These are phyloP conservation scores for Pyrrhosoma nymphula DNA, from an alignment of 2,888 invertebrate genomes.

Conservation along the genomic window DNA sequence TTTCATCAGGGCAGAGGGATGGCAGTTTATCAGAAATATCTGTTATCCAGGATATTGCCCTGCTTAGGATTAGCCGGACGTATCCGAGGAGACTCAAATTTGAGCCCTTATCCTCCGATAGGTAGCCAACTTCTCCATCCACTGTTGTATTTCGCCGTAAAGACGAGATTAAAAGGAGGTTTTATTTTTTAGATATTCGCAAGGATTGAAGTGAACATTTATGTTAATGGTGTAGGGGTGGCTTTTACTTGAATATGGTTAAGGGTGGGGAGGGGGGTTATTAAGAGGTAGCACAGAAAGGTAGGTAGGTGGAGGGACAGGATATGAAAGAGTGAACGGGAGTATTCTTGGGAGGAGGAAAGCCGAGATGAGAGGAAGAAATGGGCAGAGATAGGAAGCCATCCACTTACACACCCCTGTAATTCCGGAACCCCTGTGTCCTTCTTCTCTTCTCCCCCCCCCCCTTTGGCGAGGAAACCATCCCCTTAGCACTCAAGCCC, in stretches of 20 bases:
- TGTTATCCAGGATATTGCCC: too few relatives aligned
- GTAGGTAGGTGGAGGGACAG: neutral
- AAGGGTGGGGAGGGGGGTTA: neutral
- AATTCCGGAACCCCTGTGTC: neutral
- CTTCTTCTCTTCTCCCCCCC: neutral
- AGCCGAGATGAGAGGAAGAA: neutral
- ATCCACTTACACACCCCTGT: neutral
- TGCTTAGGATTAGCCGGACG: too few relatives aligned
- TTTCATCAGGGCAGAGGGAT: too few relatives aligned
- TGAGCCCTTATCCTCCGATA: too few relatives aligned
- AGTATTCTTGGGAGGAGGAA: neutral
- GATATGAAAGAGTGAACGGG: neutral
- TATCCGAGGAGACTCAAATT: too few relatives aligned
- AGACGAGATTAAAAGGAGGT: neutral
- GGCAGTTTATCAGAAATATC: too few relatives aligned
- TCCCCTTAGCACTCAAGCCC: neutral
- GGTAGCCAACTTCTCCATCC: too few relatives aligned
- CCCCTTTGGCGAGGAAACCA: neutral
- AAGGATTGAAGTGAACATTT: neutral
- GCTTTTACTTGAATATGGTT: neutral
- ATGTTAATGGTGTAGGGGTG: neutral
- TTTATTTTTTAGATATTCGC: neutral
- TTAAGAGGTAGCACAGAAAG: neutral
- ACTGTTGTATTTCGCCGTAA: too few relatives aligned
- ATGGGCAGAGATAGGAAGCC: neutral